Base-by-base conservation (phyloP, 2,888 invertebrate genomes). In the Athalia circularis region DNA sequence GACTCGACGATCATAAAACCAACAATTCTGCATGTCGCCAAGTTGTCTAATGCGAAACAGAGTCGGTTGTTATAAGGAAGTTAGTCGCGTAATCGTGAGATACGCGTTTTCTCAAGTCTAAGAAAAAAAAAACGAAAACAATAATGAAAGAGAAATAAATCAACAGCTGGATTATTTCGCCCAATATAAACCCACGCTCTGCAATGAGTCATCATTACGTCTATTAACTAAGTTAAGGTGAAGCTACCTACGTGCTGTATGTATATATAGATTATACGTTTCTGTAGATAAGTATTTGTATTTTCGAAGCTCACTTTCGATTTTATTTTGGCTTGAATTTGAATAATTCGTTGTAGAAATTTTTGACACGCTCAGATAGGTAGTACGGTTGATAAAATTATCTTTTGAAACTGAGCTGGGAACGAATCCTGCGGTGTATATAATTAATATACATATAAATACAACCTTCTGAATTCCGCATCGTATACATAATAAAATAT, bases 311-410 rank as follows among this genome's bases (percentile, higher is more conserved):
- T 15, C 50, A 13, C 15, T 50, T 67, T 3, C 67, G 6, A 11
- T 5, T 50, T 50, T 9, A 15, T 67, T 67, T 15, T 0, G n/a
- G 45, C 11, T 47, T 29, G 29, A 29, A 7, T 64, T 3, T 65
- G 13, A 11, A 8, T 15, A 67, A 67, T 67, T 50, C n/a, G 50
- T 67, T 67, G 67, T 67, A 48, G 67, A 9, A 67, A 67, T 50
- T 48, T 67, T 67, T 15, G 67, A n/a, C 67, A 67, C 67, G 50
- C 15, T 67, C 13, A 2, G 11, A 13, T 59, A 7, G 45, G 47
- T 65, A n/a, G 11, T 47, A 65, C 9, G 13, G 15, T 50, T 15
- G 67, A 67, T 67, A 48, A 67, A 15, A 67, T 67, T 67, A 67
- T 15, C 13, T 13, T 64, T 45, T 29, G 29, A 29, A 29, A 29